Conservation (phyloP, 2,797 vertebrate genomes). For the Clamator glandarius region DNA sequence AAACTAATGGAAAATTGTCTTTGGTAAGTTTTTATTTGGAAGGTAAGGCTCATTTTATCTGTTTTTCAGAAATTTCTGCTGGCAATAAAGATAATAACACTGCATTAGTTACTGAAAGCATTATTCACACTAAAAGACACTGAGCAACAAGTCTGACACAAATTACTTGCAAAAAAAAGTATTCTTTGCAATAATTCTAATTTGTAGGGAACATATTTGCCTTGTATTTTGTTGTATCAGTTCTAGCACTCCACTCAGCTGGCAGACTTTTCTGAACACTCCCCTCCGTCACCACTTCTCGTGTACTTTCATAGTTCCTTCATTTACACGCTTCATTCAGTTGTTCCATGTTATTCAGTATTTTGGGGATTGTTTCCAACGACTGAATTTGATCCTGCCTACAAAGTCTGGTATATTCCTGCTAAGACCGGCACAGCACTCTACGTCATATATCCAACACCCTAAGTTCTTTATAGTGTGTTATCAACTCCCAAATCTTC, state of each 20-base stretch:
- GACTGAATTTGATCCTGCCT: neutral
- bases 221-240: neutral
- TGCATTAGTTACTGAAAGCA: neutral
- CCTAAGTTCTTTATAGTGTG: neutral
- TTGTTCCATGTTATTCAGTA: neutral
- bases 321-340: neutral
- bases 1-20: neutral
- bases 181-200: neutral
- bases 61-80: neutral
- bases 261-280: neutral
- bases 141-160: neutral
- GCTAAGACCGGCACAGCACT: neutral
- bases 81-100: neutral
- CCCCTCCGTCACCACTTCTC: neutral
- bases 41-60: neutral
- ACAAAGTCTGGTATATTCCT: neutral
- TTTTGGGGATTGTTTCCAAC: neutral
- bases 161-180: neutral
- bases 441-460: neutral
- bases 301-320: neutral
- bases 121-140: neutral
- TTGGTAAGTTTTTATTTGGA: neutral
- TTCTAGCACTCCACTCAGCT: neutral
- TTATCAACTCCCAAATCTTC: neutral
- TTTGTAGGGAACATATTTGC: neutral